phyloP scores from a whole-genome alignment of 2,797 vertebrate genomes.

The Pagetopsis macropterus region DNA sequence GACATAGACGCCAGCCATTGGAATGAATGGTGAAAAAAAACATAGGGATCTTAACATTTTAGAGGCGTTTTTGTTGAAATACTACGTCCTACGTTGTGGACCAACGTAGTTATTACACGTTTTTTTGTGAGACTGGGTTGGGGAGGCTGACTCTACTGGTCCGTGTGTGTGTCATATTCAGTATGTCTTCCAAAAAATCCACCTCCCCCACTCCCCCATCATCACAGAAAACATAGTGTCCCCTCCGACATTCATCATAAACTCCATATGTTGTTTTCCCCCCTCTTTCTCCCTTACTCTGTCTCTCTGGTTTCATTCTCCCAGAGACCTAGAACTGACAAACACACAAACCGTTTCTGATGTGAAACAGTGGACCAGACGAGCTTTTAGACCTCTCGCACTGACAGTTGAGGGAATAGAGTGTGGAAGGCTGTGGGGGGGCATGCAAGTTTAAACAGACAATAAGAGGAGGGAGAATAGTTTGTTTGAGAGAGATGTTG shows the following conservation, averaged over 20 bases:
- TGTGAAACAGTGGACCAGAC: slow-evolving; percentile 82
- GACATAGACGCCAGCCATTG: no score
- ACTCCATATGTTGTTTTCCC: slow-evolving; percentile 70
- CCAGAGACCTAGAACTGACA: slow-evolving; percentile 79
- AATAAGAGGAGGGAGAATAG: slow-evolving; percentile 74
- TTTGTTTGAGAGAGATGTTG: slow-evolving; percentile 74
- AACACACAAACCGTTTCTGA: slow-evolving; percentile 85
- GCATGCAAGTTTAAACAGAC: slow-evolving; percentile 86
- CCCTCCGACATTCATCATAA: slow-evolving; percentile 72
- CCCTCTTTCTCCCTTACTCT: slow-evolving; percentile 35
- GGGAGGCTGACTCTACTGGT: not conserved
- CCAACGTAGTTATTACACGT: no score
- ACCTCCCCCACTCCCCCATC: slow-evolving; percentile 39
- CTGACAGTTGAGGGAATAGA: slow-evolving; percentile 82
- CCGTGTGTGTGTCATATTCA: slow-evolving; percentile 42
- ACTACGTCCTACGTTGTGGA: no score
- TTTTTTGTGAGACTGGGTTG: no score
- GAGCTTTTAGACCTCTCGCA: slow-evolving; percentile 82
- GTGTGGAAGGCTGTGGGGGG: slow-evolving; percentile 60
- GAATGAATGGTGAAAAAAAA: no score
- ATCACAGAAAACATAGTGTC: slow-evolving; percentile 77
- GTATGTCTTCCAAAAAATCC: slow-evolving; percentile 47
- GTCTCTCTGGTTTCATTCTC: slow-evolving; percentile 62
- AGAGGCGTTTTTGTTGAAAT: no score
- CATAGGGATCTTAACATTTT: no score